Conservation (phyloP, 2,888 invertebrate genomes). For the Parasteatoda lunata region DNA sequence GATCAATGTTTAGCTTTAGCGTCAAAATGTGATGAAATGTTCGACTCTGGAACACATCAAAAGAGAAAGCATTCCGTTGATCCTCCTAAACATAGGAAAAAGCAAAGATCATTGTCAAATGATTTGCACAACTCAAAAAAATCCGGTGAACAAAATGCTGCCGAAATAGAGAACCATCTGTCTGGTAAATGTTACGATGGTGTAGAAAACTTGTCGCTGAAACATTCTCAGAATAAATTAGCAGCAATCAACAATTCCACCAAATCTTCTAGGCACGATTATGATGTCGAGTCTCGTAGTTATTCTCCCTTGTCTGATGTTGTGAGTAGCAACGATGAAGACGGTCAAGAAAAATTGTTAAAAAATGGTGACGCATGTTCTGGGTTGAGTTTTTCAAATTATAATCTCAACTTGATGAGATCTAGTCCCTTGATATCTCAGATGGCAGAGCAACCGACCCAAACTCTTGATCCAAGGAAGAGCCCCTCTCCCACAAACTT, state of each 20-base stretch:
- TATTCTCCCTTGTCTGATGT: slow-evolving; percentile 56
- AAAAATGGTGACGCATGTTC: slow-evolving; percentile 32
- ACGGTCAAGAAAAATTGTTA: slow-evolving; percentile 10
- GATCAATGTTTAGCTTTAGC: slow-evolving; percentile 1
- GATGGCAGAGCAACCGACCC: slow-evolving; percentile 21
- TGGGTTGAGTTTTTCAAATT: slow-evolving; percentile 42
- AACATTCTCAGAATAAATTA: slow-evolving; percentile 5
- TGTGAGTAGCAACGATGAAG: slow-evolving; percentile 55
- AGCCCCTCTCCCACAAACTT: slow-evolving; percentile 59
- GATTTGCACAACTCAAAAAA: background rate
- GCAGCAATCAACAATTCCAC: background rate
- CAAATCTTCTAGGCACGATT: background rate
- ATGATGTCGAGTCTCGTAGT: slow-evolving; percentile 45
- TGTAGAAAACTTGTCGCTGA: slow-evolving; percentile 47
- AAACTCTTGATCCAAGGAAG: slow-evolving; percentile 7
- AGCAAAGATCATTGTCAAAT: background rate
- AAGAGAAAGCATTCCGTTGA: slow-evolving; percentile 38
- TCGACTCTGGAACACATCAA: background rate
- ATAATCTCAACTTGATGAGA: slow-evolving; percentile 46
- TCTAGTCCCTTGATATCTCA: slow-evolving; percentile 58
- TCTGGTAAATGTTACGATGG: slow-evolving; percentile 5
- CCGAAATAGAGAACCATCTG: background rate
- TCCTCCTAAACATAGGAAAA: slow-evolving; percentile 33
- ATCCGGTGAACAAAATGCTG: background rate
- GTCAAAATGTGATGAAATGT: slow-evolving; percentile 14